Evolutionary conservation across 2,797 vertebrate species (phyloP).

Genomic region (Okamejei kenojei): DNA sequence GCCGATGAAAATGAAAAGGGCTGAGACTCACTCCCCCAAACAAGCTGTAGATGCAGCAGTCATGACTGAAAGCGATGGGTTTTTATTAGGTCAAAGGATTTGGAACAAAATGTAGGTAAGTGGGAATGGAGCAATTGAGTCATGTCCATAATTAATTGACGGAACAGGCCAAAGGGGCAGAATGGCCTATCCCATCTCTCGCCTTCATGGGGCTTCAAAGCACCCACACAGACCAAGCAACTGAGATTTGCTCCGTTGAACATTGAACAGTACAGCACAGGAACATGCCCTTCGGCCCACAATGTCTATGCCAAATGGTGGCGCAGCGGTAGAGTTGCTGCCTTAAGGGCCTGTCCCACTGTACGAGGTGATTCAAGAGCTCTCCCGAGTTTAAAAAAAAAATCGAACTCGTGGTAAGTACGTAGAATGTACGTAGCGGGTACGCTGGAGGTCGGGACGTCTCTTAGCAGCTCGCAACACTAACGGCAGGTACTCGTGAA

Average conservation of each 20-base stretch:
- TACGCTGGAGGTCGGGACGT: no score
- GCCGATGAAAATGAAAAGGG: neutral
- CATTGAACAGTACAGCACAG: no score
- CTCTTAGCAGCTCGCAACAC: no score
- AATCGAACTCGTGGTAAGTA: no score
- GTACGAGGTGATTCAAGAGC: no score
- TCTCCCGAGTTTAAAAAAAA: no score
- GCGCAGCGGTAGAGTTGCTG: no score
- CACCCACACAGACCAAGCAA: neutral
- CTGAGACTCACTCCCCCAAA: neutral
- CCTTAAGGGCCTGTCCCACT: no score
- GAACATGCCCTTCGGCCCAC: no score
- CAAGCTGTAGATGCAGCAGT: neutral
- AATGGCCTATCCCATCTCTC: neutral
- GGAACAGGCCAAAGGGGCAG: neutral
- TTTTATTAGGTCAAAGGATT: neutral
- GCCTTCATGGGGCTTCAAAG: neutral
- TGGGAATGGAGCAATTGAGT: neutral
- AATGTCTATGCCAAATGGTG: no score
- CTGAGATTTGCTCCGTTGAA: neutral
- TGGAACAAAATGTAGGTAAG: neutral
- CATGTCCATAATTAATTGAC: neutral
- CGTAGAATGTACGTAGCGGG: no score
- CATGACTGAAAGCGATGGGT: neutral
- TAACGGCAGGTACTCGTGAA: no score